phyloP scores from a whole-genome alignment of 2,888 invertebrate species.

The Zygogramma bicolorata region DNA sequence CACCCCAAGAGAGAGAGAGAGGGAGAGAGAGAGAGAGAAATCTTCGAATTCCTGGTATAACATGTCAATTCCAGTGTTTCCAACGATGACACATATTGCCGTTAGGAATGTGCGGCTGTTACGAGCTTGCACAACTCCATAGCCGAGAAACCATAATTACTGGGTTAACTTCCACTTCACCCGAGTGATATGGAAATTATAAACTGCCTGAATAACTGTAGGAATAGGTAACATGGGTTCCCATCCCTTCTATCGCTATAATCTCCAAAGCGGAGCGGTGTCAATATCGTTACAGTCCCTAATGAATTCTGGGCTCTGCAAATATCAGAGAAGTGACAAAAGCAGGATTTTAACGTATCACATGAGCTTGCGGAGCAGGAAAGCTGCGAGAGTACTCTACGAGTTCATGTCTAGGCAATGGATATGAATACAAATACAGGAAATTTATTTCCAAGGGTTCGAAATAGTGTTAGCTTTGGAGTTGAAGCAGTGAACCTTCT shows the following conservation, averaged over 20 bases:
- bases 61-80: too few species aligned
- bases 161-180: not conserved
- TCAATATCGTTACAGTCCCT: not conserved
- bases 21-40: too few species aligned
- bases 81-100: too few species aligned
- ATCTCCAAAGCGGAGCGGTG: not conserved
- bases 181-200: not conserved
- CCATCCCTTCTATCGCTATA: not conserved
- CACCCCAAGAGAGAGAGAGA: too few species aligned
- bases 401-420: not conserved
- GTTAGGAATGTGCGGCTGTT: too few species aligned
- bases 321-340: not conserved
- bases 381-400: not conserved
- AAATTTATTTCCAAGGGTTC: not conserved
- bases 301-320: not conserved
- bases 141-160: too few species aligned
- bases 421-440: slow-evolving; percentile 7
- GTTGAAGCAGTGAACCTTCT: not conserved
- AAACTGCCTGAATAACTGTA: not conserved
- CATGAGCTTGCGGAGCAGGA: not conserved
- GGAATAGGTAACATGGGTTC: not conserved
- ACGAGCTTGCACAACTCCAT: too few species aligned
- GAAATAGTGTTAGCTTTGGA: not conserved
- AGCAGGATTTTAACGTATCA: not conserved
- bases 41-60: too few species aligned